These are phyloP conservation scores for Rhipidura dahli DNA, from an alignment of 2,113 vertebrate genomes.

Conservation along the genomic window DNA sequence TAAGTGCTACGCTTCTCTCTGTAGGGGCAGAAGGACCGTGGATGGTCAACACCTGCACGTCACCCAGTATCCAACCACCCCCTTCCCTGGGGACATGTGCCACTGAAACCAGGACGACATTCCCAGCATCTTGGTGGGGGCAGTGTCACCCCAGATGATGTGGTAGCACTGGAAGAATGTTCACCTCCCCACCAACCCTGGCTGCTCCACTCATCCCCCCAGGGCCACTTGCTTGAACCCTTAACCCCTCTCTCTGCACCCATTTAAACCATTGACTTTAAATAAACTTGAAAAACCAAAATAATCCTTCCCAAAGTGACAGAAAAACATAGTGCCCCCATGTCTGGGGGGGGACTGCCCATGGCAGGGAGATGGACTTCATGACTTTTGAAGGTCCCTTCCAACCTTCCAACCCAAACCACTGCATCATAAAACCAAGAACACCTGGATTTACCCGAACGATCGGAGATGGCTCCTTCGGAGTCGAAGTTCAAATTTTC, in stretches of 20 bases:
- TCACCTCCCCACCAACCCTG: neutral
- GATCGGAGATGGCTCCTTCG: constrained; percentile 84
- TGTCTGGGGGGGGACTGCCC: neutral
- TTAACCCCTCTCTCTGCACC: fast-evolving
- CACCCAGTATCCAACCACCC: neutral
- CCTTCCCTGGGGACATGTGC: fast-evolving
- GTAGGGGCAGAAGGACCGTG: neutral
- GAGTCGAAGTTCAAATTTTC: constrained; percentile 92
- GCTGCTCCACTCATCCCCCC: neutral
- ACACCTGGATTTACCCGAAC: constrained; percentile 72
- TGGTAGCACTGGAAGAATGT: fast-evolving
- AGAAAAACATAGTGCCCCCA: neutral
- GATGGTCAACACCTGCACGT: neutral
- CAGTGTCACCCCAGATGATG: fast-evolving
- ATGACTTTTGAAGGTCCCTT: neutral
- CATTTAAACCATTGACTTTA: neutral
- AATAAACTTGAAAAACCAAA: neutral
- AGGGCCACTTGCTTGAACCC: fast-evolving
- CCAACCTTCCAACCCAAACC: neutral
- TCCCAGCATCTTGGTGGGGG: fast-evolving
- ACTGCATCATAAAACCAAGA: neutral
- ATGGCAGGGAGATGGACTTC: neutral
- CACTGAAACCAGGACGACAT: fast-evolving
- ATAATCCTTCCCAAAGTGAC: neutral
- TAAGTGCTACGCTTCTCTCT: constrained; percentile 81